Evolutionary conservation across 2,113 vertebrate species (phyloP).

Genomic region (Bagarius yarrelli): DNA sequence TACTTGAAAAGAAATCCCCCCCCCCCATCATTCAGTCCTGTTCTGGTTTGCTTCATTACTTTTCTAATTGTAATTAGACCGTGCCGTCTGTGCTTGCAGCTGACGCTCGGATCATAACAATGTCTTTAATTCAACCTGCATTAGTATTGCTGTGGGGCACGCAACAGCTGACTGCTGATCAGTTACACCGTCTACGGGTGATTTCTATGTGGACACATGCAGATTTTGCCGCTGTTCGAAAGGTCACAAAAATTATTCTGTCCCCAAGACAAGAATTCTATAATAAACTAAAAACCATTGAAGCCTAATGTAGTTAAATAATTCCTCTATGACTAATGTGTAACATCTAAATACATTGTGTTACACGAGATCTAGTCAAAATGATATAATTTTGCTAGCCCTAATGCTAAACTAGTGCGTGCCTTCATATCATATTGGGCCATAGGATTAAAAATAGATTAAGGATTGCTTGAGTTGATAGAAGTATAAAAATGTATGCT

Average conservation of each 20-base stretch:
- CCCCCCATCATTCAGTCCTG: constrained; percentile 23
- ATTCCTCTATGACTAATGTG: no score
- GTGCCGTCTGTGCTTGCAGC: constrained; percentile 37
- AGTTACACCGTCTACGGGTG: background rate
- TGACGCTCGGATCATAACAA: constrained; percentile 37
- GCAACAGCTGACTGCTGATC: constrained; percentile 3
- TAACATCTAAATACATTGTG: no score
- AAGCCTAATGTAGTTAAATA: background rate
- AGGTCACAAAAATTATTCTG: background rate
- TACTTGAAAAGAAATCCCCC: constrained; percentile 21
- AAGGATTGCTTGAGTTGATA: background rate
- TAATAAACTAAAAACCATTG: background rate
- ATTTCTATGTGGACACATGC: background rate
- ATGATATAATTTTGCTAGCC: no score
- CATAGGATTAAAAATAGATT: background rate
- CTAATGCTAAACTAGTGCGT: background rate
- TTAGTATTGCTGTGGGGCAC: background rate
- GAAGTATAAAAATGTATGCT: background rate
- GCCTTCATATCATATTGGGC: background rate
- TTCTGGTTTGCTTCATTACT: constrained; percentile 33
- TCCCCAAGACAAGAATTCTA: background rate
- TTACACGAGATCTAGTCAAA: no score
- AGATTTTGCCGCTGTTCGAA: background rate
- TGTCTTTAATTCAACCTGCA: constrained; percentile 47
- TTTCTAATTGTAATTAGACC: constrained; percentile 42